A percentile compares a stretch with the other conserved stretches of the same genome.
phyloP scores from a whole-genome alignment of 2,113 vertebrate species.

The Cricetomys ansorgei region DNA sequence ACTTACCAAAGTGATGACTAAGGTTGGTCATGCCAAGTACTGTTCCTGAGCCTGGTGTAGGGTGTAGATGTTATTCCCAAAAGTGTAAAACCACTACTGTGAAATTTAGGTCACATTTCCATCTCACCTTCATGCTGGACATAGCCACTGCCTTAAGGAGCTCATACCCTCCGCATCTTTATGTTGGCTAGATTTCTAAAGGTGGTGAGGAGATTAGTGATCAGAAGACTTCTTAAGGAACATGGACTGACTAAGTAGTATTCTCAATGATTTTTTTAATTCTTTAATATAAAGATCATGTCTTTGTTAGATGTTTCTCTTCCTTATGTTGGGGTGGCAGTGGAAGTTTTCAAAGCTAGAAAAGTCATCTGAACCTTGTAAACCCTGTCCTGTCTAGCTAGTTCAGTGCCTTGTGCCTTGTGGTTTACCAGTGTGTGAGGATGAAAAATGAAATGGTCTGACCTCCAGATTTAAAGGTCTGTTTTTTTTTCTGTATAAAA shows the following conservation, averaged over 20 bases:
- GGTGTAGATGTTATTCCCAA: slow-evolving; percentile 37
- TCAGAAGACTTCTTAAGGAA: background rate
- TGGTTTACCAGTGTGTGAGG: background rate
- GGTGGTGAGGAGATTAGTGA: background rate
- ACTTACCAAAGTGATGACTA: slow-evolving; percentile 79
- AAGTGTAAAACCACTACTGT: slow-evolving; percentile 21
- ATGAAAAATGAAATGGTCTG: slow-evolving; percentile 20
- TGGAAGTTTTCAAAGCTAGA: slow-evolving; percentile 12
- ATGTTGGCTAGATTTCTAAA: background rate
- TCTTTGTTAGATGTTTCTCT: background rate
- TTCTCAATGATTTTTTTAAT: background rate
- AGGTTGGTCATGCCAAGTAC: slow-evolving; percentile 79
- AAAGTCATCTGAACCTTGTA: background rate
- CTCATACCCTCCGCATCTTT: background rate
- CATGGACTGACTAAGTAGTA: background rate
- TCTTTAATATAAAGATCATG: slow-evolving; percentile 6
- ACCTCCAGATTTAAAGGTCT: background rate
- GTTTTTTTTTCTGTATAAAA: slow-evolving; percentile 30
- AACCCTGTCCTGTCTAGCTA: slow-evolving; percentile 2
- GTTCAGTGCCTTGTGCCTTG: slow-evolving; percentile 31
- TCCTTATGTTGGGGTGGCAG: background rate
- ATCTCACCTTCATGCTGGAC: background rate
- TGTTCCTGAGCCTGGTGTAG: slow-evolving; percentile 78
- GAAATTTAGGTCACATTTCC: slow-evolving; percentile 9
- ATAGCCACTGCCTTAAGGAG: background rate